Evolutionary conservation across 2,888 invertebrate species (phyloP), one percentile per base, ranked within the genome.

Genomic region (Lottia scabra): DNA sequence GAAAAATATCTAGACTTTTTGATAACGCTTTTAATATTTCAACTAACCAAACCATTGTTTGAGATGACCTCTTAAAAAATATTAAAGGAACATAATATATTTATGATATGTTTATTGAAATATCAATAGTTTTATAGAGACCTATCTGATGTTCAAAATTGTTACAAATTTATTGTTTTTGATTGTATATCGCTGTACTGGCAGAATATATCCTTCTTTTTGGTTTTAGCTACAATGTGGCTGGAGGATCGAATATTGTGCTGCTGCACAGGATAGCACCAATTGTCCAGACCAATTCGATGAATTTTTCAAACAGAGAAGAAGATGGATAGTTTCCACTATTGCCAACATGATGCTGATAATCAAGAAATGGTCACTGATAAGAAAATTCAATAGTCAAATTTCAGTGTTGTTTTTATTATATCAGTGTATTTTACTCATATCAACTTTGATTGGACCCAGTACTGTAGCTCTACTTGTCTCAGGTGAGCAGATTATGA

Each of bases 211-310:
- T n/a, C n/a, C n/a, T n/a, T 6, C 38, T 6, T 38, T 38, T 38
- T 38, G 38, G 1, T 38, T 38, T 0, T 67, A 85, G 85, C 82
- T 85, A 1, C 84, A 86, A 67, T 82, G 82, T 73, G 87, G 87
- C 1, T 87, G 87, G 87, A 71, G 87, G 6, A 84, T 87, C 19
- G 87, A 87, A 68, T 87, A 87, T 74, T 87, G 87, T 72, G 87
- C 87, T 0, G 86, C 85, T 0, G 82, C 87, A 13, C 81, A 81
- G 65, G 84, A 86, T 78, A 78, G 81, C 66, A 87, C 87, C 1
- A 82, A 84, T 70, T 87, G 86, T 73, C 87, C 87, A 0, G 82
- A 83, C 63, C 83, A 86, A 13, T 87, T 87, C 78, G 87, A 87
- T 62, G 87, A 87, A 73, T 87, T 87, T 75, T 87, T 82, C 79